Evolutionary conservation across 92 coral and sea anemone genomes (phyloP), one percentile per base, ranked within the genome.

Genomic region (Phenganax stokvisi): DNA sequence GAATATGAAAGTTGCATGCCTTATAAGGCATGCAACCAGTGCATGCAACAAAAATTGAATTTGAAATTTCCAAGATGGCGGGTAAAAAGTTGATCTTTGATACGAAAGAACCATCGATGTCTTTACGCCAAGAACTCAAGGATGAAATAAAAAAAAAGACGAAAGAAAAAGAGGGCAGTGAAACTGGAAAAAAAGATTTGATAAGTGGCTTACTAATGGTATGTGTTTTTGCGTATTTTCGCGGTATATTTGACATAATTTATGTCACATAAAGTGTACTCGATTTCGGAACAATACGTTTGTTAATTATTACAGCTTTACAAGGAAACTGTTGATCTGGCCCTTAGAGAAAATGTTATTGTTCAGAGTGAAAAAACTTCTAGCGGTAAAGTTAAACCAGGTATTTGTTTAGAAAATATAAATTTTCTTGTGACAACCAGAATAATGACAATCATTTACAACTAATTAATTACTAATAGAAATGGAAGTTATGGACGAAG

Each of bases 1-100:
- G 25, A 20, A 20, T 20, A 20, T 20, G 25, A 20, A 20, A 20
- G 25, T 20, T 20, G 25, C 25, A 20, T 20, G 25, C 25, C 25
- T 20, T 20, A 20, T 62, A 62, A 8, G 28, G 28, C 27, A 1
- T 8, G 28, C 25, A 20, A 20, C 25, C n/a, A n/a, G n/a, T n/a
- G 28, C 27, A 1, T 8, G 28, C 25, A 20, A 20, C 25, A n/a
- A 64, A 64, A 28, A 10, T 64, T 20, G 37, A 64, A 64, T 61
- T 61, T 20, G 16, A 64, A 88, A 92, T 85, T 68, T 91, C 82
- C 75, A 91, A 92, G 80, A 96, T 96, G 99, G 99, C 99, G 97
- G 99, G 90, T 37, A 20, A 73, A 61, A 89, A 72, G 25, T 74
- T 73, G 55, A 89, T 73, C 61, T 80, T 27, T 10, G 73, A 68